Base-by-base conservation (phyloP, 2,888 invertebrate genomes). In the Drosophila conformis region DNA sequence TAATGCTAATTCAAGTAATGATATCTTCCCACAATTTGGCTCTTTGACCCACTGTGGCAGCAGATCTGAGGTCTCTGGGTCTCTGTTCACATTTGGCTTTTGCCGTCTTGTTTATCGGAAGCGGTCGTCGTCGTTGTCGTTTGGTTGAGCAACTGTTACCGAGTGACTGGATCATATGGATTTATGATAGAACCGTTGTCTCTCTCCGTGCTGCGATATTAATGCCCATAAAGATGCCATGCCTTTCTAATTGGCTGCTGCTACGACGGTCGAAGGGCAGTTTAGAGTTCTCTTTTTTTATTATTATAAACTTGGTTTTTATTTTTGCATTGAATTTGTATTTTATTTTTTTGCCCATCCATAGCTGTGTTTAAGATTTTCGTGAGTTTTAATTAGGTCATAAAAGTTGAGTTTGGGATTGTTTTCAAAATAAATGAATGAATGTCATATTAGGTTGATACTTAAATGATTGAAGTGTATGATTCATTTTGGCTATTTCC, bases 141-240 rank as follows among this genome's bases (percentile, higher is more conserved):
- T 71, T 48, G 66, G 72, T 83, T 83, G 71, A 51, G 82, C 83
- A 83, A 83, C 73, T 73, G 73, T 83, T 83, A 70, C 81, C 69
- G 72, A 83, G 81, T 79, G 77, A 56, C 68, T 76, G 81, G 77
- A 75, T 73, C 71, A 72, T 79, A 71, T 75, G 69, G 76, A 69
- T 79, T 83, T 79, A 79, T 82, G 80, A 69, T 74, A 78, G 80
- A 80, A 76, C 77, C 48, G 53, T 40, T 53, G 25, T 61, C n/a
- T 56, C 18, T 31, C 58, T 59, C 40, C 46, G 15, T 4, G 31
- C 25, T 13, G 64, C 51, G 42, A 61, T 46, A 52, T 56, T 38
- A 38, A 33, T 42, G 18, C 27, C 62, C 69, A 75, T 74, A 66
- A 72, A 73, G 62, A 53, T 73, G 73, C 62, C 74, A 74, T 48